Conservation (phyloP, 2,888 invertebrate genomes). For the Polyommatus iphigenia region DNA sequence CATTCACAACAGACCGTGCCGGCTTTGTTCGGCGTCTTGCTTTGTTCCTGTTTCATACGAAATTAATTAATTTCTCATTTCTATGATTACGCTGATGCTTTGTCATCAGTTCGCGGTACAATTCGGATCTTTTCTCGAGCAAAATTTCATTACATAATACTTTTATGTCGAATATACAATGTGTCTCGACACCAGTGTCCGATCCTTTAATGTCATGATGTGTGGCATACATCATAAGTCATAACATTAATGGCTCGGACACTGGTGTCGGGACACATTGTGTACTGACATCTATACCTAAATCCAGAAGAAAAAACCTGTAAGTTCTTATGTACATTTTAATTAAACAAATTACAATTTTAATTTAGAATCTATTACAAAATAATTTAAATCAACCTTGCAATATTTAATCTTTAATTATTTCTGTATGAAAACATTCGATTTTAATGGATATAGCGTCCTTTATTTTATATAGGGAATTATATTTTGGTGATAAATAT, state of each 20-base stretch:
- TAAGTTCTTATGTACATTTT: background rate
- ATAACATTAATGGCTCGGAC: too few relatives aligned
- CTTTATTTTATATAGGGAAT: slow-evolving; percentile 12
- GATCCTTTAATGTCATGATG: too few relatives aligned
- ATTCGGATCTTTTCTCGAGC: background rate
- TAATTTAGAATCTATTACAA: background rate
- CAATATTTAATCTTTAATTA: background rate
- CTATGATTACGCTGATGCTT: background rate
- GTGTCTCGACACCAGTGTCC: too few relatives aligned
- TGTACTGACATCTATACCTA: too few relatives aligned
- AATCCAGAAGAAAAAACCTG: too few relatives aligned
- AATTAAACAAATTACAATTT: background rate
- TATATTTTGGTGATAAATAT: slow-evolving; percentile 6
- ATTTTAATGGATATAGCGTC: background rate
- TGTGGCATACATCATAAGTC: too few relatives aligned
- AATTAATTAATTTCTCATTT: slow-evolving; percentile 13
- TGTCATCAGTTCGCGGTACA: background rate
- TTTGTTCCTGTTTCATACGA: background rate
- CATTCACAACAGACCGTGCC: background rate
- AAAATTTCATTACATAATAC: background rate
- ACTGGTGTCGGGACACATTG: too few relatives aligned
- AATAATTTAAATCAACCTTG: background rate
- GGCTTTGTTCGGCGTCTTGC: background rate
- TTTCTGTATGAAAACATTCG: background rate
- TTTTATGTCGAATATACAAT: too few relatives aligned